phyloP scores from a whole-genome alignment of 64 coral and sea anemone species.

The Cladopsammia gracilis region DNA sequence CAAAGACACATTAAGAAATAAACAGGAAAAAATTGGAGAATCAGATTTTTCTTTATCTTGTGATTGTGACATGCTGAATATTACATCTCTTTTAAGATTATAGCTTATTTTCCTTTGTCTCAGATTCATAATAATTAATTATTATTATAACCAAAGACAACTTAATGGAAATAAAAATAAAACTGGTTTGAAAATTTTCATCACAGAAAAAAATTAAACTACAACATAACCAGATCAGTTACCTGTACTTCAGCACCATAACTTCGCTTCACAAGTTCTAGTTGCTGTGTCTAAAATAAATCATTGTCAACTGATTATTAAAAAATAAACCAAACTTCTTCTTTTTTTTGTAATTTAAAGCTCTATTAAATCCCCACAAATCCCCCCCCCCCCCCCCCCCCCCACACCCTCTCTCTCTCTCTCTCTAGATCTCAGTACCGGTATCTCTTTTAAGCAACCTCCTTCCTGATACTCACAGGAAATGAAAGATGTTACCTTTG shows the following conservation, averaged over 20 bases:
- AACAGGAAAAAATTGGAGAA: too few relatives aligned
- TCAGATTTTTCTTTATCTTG: too few relatives aligned
- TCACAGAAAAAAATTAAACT: background rate
- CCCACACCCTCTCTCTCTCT: too few relatives aligned
- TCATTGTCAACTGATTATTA: background rate
- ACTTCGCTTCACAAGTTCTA: conserved; percentile 84
- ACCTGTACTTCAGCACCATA: conserved; percentile 86
- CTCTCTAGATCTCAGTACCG: background rate
- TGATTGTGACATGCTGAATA: too few relatives aligned
- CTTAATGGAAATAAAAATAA: background rate
- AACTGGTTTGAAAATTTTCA: too few relatives aligned
- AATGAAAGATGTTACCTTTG: conserved; percentile 68
- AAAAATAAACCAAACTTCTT: too few relatives aligned
- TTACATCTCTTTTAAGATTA: too few relatives aligned
- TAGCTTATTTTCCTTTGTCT: too few relatives aligned
- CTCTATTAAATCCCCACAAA: background rate
- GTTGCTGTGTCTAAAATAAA: conserved; percentile 74
- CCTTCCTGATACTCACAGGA: background rate
- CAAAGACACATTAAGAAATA: too few relatives aligned
- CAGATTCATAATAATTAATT: background rate
- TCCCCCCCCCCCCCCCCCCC: too few relatives aligned
- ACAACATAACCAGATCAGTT: background rate
- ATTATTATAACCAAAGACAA: background rate
- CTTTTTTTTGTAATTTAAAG: too few relatives aligned
- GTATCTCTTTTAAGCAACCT: background rate